A percentile compares a stretch with the other conserved stretches of the same genome.
Evolutionary conservation across 2,113 vertebrate genomes (phyloP).

Genomic region (Cynocephalus volans): DNA sequence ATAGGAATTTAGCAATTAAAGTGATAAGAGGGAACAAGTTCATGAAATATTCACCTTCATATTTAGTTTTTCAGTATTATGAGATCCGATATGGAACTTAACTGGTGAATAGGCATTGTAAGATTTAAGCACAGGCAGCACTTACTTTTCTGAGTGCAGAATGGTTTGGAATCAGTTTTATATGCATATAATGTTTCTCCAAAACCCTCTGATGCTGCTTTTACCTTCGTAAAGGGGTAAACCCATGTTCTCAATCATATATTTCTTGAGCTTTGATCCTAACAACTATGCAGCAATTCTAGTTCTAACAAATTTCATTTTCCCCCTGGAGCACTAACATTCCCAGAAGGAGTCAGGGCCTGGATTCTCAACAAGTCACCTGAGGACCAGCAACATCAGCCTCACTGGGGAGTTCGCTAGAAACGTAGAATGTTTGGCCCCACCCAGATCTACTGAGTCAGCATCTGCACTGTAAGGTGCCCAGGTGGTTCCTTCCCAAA

Average conservation of each 20-base stretch:
- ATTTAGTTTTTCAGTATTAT: neutral
- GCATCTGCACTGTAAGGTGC: neutral
- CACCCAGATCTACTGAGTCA: neutral
- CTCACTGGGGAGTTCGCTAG: neutral
- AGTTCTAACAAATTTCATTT: neutral
- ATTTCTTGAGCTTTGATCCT: neutral
- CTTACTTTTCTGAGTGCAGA: neutral
- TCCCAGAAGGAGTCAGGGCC: neutral
- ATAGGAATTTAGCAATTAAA: neutral
- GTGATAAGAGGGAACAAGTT: neutral
- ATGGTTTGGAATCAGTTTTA: neutral
- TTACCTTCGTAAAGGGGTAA: neutral
- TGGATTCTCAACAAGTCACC: neutral
- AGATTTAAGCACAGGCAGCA: neutral
- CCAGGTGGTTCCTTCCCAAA: neutral
- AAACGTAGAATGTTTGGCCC: neutral
- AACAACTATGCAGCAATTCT: neutral
- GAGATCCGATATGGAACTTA: neutral
- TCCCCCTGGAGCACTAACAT: neutral
- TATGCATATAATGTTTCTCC: neutral
- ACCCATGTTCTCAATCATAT: neutral
- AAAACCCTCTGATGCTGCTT: neutral
- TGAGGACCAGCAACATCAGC: accelerated
- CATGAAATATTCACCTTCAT: neutral
- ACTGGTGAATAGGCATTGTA: neutral